These are phyloP conservation scores for Lithophane ornitopus DNA, from an alignment of 2,888 invertebrate genomes.

Conservation along the genomic window DNA sequence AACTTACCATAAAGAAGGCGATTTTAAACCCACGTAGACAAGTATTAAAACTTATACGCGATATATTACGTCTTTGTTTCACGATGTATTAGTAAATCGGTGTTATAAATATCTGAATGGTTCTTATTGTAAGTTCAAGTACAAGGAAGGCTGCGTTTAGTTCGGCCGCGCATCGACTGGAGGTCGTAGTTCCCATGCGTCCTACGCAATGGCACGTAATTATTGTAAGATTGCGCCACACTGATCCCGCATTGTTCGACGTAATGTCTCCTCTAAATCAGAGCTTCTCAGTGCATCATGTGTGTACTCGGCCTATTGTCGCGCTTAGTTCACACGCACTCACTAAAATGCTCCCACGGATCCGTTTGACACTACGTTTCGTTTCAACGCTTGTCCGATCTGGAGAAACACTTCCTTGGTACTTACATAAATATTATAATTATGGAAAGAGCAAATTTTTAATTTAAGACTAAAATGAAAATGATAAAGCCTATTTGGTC, in stretches of 20 bases:
- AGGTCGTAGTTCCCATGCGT: constrained; percentile 82
- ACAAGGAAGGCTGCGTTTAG: constrained; percentile 53
- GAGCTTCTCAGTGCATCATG: constrained; percentile 81
- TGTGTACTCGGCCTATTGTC: constrained; percentile 84
- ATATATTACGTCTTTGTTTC: constrained; percentile 20
- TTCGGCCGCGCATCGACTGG: constrained; percentile 41
- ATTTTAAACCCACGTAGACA: constrained; percentile 60
- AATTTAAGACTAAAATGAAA: neutral
- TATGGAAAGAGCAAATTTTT: constrained; percentile 12
- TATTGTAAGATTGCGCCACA: constrained; percentile 83
- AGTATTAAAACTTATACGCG: constrained; percentile 34
- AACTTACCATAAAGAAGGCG: constrained; percentile 59
- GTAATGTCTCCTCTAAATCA: constrained; percentile 88
- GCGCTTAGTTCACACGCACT: constrained; percentile 86
- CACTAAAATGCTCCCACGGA: constrained; percentile 87
- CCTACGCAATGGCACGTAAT: constrained; percentile 86
- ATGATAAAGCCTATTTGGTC: neutral
- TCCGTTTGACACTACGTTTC: constrained; percentile 69
- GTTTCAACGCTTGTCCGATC: constrained; percentile 63
- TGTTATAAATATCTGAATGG: constrained; percentile 45
- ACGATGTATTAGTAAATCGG: constrained; percentile 8
- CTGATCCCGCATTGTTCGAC: constrained; percentile 85
- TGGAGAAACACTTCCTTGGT: constrained; percentile 69
- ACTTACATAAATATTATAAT: constrained; percentile 49
- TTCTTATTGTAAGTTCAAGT: constrained; percentile 60